Evolutionary conservation across 2,888 invertebrate species (phyloP).

Genomic region (Ichneumoninae sp.): DNA sequence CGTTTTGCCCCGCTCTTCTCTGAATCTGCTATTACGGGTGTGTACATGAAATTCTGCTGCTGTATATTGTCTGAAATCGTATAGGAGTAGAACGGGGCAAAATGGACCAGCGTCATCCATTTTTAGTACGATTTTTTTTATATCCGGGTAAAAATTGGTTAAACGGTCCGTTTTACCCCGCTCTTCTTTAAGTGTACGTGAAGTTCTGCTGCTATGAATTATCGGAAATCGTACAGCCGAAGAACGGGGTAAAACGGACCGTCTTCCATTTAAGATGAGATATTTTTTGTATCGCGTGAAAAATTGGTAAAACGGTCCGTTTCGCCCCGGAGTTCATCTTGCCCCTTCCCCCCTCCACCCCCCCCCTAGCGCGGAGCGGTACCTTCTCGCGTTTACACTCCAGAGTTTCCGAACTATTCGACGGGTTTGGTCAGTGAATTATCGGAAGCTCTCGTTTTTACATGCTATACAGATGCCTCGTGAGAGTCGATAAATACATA

Average conservation of each 20-base stretch:
- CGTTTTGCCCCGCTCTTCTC: background rate
- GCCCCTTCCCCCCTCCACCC: no score
- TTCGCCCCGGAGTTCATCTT: background rate
- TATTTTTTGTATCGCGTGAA: background rate
- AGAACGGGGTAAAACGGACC: background rate
- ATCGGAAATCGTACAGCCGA: background rate
- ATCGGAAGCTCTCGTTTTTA: slow-evolving; percentile 35
- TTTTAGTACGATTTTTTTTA: no score
- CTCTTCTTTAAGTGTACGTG: background rate
- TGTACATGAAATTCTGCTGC: background rate
- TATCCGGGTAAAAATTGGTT: background rate
- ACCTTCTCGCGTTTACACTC: slow-evolving; percentile 14
- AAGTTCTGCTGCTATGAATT: slow-evolving; percentile 2
- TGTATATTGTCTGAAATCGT: slow-evolving; percentile 24
- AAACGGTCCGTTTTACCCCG: no score
- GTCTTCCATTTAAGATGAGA: background rate
- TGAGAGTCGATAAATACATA: background rate
- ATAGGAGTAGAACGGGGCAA: background rate
- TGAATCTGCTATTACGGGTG: background rate
- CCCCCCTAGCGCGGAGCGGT: background rate
- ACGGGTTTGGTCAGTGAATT: slow-evolving; percentile 40
- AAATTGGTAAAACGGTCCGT: background rate
- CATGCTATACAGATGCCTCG: background rate
- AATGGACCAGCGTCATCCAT: no score
- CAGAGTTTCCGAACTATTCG: slow-evolving; percentile 40